Evolutionary conservation across 2,888 invertebrate genomes (phyloP).

Genomic region (Hypselothyrea guttata): DNA sequence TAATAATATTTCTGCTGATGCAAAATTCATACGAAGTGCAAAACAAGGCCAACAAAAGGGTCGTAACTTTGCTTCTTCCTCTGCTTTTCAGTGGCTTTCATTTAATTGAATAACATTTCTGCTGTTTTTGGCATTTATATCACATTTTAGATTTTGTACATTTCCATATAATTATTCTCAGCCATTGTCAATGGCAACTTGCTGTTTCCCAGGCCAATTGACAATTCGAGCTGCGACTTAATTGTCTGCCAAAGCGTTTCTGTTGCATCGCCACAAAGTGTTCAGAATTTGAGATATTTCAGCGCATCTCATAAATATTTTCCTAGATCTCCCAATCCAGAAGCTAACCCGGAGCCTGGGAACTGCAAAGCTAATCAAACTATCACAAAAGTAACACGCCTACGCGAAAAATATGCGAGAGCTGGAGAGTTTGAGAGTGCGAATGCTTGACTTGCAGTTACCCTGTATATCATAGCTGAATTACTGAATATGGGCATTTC

Average conservation of each 20-base stretch:
- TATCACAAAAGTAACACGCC: background rate
- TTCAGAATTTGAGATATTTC: background rate
- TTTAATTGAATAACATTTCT: slow-evolving; percentile 16
- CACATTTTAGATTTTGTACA: too few species aligned
- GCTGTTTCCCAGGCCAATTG: background rate
- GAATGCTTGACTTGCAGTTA: too few species aligned
- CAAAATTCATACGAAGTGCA: slow-evolving; percentile 59
- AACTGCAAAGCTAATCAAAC: background rate
- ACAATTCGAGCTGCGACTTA: too few species aligned
- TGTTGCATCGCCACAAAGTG: too few species aligned
- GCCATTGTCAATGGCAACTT: too few species aligned
- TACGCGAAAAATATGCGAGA: slow-evolving; percentile 1
- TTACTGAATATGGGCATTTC: too few species aligned
- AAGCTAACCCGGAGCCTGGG: too few species aligned
- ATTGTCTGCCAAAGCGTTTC: background rate
- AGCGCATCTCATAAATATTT: background rate
- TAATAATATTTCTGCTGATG: slow-evolving; percentile 56
- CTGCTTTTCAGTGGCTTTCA: slow-evolving; percentile 7
- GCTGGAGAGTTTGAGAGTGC: too few species aligned
- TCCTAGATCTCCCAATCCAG: too few species aligned
- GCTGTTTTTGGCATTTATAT: too few species aligned
- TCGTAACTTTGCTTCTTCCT: slow-evolving; percentile 17
- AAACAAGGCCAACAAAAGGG: slow-evolving; percentile 30
- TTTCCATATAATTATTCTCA: too few species aligned
- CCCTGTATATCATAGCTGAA: too few species aligned